Conservation (phyloP, 1,140 invertebrate genomes). For the Hyposmocoma kahamanoa region DNA sequence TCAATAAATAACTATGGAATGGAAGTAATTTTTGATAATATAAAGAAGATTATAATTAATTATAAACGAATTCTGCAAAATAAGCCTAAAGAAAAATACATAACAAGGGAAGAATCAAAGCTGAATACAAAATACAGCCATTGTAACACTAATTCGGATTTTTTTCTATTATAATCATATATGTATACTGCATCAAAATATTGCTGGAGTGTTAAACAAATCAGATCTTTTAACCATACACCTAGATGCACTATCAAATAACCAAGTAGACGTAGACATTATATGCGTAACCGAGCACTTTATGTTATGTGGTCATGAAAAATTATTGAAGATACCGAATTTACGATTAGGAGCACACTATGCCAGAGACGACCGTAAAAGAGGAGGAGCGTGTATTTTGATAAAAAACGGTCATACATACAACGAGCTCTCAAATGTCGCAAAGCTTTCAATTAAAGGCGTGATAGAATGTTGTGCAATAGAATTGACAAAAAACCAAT, state of each 20-base stretch:
- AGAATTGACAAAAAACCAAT: constrained; percentile 9
- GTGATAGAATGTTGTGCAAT: constrained; percentile 20
- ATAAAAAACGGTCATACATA: constrained; percentile 7
- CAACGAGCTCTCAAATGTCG: constrained; percentile 9
- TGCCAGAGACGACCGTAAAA: too few species aligned
- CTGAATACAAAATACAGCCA: too few species aligned
- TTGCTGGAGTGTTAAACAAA: constrained; percentile 17
- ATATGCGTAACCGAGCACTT: constrained; percentile 16
- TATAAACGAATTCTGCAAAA: too few species aligned
- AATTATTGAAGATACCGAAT: constrained; percentile 4
- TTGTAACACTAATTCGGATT: too few species aligned
- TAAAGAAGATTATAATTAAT: too few species aligned
- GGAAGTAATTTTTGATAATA: too few species aligned
- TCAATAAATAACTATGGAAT: too few species aligned
- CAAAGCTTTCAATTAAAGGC: neutral
- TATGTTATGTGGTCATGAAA: constrained; percentile 11
- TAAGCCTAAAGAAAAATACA: too few species aligned
- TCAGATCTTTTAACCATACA: constrained; percentile 5
- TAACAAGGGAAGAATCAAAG: too few species aligned
- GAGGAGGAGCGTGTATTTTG: constrained; percentile 18
- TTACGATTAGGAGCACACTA: constrained; percentile 10
- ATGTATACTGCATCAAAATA: constrained; percentile 19
- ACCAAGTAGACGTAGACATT: constrained; percentile 6
- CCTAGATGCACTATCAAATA: constrained; percentile 7
- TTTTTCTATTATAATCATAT: constrained; percentile 11